Evolutionary conservation across 1,140 invertebrate genomes (phyloP).

Genomic region (Cherax destructor): DNA sequence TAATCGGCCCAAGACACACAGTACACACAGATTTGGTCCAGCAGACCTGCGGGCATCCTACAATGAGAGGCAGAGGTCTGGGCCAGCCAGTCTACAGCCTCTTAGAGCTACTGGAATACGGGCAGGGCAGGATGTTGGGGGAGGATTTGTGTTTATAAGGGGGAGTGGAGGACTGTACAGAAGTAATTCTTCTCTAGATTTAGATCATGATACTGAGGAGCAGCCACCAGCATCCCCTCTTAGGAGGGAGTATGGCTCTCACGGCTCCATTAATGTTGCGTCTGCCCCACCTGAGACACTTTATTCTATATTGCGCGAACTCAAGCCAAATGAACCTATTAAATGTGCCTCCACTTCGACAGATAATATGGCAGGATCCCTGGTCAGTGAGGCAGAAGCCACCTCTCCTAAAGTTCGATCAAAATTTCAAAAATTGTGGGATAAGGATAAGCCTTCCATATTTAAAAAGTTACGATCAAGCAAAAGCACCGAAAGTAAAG

Average conservation of each 20-base stretch:
- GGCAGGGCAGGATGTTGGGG: constrained; percentile 54
- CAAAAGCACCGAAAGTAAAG: constrained; percentile 55
- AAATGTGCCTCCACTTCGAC: constrained; percentile 79
- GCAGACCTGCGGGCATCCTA: constrained; percentile 72
- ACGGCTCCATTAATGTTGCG: constrained; percentile 83
- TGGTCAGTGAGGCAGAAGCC: constrained; percentile 74
- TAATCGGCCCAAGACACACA: constrained; percentile 31
- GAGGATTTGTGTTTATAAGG: constrained; percentile 59
- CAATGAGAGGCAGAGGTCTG: constrained; percentile 71
- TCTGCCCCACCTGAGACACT: constrained; percentile 81
- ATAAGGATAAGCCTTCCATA: constrained; percentile 73
- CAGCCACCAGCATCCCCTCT: constrained; percentile 71
- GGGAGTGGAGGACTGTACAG: constrained; percentile 76
- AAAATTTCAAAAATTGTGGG: constrained; percentile 75
- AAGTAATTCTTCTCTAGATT: constrained; percentile 83
- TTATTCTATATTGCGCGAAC: constrained; percentile 85
- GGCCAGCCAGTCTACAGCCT: constrained; percentile 47
- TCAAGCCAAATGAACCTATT: constrained; percentile 78
- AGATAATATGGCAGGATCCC: constrained; percentile 75
- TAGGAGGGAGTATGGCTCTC: constrained; percentile 80
- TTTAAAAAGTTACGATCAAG: constrained; percentile 62
- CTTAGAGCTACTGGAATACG: constrained; percentile 1
- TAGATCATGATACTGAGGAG: constrained; percentile 78
- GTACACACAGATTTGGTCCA: constrained; percentile 70
- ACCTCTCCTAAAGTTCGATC: constrained; percentile 74